Conservation (phyloP, 2,113 vertebrate species). For the Columba janthina region DNA sequence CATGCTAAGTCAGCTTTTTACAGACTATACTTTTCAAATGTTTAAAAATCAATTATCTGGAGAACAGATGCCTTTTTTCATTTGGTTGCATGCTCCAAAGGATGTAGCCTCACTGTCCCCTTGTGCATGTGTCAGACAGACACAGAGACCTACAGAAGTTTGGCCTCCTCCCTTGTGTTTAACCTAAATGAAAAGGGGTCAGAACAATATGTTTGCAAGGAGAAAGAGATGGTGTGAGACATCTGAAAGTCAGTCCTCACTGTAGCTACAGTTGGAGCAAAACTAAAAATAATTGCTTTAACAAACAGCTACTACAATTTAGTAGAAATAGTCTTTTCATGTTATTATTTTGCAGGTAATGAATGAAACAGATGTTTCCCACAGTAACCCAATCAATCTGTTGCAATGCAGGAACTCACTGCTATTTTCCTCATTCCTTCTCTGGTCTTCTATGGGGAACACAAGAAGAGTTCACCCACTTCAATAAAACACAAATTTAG, state of each 20-base stretch:
- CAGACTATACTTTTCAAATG: conserved; percentile 9
- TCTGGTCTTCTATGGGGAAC: neutral
- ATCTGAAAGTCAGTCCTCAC: neutral
- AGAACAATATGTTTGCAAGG: neutral
- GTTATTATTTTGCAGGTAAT: neutral
- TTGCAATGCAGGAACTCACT: neutral
- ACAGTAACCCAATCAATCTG: neutral
- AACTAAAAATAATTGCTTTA: neutral
- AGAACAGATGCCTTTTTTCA: neutral
- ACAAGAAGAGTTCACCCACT: neutral
- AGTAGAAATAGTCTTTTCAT: neutral
- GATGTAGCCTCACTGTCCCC: neutral
- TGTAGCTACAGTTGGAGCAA: neutral
- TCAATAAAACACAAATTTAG: neutral
- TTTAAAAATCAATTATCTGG: conserved; percentile 2
- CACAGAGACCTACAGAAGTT: neutral
- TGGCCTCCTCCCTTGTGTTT: neutral
- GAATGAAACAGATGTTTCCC: neutral
- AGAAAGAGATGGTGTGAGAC: neutral
- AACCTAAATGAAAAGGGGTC: neutral
- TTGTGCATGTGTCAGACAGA: neutral
- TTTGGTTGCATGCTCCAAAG: neutral
- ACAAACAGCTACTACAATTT: neutral
- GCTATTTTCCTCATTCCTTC: neutral
- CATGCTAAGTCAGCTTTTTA: conserved; percentile 4